Evolutionary conservation across 1,140 invertebrate genomes (phyloP).

Genomic region (Platorchestia sp.): DNA sequence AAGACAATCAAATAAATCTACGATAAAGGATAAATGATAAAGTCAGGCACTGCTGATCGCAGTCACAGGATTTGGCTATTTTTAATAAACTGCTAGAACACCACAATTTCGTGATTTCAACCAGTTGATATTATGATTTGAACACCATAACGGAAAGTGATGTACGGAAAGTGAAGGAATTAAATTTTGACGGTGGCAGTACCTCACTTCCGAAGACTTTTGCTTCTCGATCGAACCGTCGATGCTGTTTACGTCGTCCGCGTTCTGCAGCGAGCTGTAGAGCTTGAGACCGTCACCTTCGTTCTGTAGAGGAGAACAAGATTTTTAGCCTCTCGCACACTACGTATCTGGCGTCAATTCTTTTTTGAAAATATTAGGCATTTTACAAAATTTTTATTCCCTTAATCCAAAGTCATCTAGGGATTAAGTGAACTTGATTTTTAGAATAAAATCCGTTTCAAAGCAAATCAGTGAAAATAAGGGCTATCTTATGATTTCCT

Average conservation of each 20-base stretch:
- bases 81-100: too few relatives aligned
- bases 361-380: neutral
- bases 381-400: neutral
- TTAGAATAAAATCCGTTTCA: too few relatives aligned
- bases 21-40: neutral
- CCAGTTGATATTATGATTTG: neutral
- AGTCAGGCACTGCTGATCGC: too few relatives aligned
- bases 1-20: neutral
- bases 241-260: neutral
- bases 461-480: too few relatives aligned
- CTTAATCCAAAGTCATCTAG: neutral
- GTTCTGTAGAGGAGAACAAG: neutral
- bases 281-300: slow-evolving; percentile 29
- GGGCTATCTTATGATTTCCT: too few relatives aligned
- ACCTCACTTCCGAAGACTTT: neutral
- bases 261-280: neutral
- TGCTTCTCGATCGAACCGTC: neutral
- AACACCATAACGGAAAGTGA: neutral
- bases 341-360: neutral
- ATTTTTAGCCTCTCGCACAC: neutral
- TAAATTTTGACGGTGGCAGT: neutral
- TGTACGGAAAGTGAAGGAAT: too few relatives aligned
- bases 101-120: too few relatives aligned
- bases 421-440: too few relatives aligned
- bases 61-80: too few relatives aligned